Percentiles rank a stretch among this genome's conserved stretches.
Conservation (phyloP, 2,113 vertebrate genomes). For the Canis aureus region DNA sequence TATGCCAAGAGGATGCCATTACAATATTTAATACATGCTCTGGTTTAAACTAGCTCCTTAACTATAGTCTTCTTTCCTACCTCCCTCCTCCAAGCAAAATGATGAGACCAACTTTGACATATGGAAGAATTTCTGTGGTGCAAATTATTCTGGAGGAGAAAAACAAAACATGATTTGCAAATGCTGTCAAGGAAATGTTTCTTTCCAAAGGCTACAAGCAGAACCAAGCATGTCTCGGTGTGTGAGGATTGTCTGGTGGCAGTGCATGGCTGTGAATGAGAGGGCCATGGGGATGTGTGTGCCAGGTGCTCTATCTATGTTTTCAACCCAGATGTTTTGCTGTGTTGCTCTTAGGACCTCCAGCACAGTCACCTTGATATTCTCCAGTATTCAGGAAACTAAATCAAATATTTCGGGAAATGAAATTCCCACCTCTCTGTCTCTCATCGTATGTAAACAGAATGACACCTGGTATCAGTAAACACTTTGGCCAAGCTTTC, state of each 20-base stretch:
- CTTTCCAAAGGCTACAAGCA: constrained; percentile 32
- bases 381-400: not conserved
- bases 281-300: rapidly evolving
- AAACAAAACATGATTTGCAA: constrained; percentile 76
- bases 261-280: not conserved
- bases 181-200: constrained; percentile 69
- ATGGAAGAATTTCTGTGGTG: constrained; percentile 65
- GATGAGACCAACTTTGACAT: constrained; percentile 66
- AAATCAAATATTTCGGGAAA: not conserved
- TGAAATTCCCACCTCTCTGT: not conserved
- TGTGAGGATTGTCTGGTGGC: not conserved
- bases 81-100: constrained; percentile 47
- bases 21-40: constrained; percentile 44
- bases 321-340: not conserved
- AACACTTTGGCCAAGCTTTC: not conserved
- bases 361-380: not conserved
- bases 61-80: not conserved
- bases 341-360: not conserved
- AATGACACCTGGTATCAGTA: not conserved
- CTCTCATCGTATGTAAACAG: not conserved
- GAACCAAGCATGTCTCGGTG: not conserved
- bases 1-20: not conserved
- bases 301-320: not conserved
- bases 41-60: constrained; percentile 43
- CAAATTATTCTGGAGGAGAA: constrained; percentile 70